Percentiles rank a stretch among this genome's conserved stretches.
Evolutionary conservation across 1,140 invertebrate genomes (phyloP).

Genomic region (Brachionus sp.): DNA sequence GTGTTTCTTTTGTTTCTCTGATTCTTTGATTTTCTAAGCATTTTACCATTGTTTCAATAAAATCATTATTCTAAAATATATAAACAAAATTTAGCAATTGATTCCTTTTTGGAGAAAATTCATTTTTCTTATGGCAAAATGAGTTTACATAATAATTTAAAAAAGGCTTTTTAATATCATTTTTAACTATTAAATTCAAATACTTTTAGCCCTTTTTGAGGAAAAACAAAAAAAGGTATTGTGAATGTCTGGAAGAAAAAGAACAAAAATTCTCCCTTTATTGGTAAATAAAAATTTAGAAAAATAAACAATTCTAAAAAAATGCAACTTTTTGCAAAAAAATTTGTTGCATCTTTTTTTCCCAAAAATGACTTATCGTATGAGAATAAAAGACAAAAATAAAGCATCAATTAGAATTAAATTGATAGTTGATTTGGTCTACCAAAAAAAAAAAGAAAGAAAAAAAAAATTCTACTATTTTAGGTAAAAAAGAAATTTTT

Average conservation of each 20-base stretch:
- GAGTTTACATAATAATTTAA: neutral
- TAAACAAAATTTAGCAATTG: neutral
- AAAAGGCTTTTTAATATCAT: neutral
- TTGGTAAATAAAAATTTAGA: too few relatives aligned
- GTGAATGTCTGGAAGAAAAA: neutral
- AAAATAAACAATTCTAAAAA: too few relatives aligned
- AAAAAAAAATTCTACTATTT: neutral
- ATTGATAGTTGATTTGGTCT: neutral
- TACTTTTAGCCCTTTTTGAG: neutral
- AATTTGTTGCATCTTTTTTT: neutral
- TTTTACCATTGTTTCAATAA: neutral
- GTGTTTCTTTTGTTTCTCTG: too few relatives aligned
- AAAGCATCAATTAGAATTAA: neutral
- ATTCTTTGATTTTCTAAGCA: neutral
- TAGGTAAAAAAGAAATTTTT: neutral
- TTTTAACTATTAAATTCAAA: neutral
- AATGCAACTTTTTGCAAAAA: neutral
- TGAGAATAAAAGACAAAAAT: neutral
- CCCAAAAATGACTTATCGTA: neutral
- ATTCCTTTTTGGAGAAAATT: neutral
- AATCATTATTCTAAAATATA: neutral
- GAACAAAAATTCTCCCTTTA: neutral
- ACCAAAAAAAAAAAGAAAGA: neutral
- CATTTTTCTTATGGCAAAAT: neutral
- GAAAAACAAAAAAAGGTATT: neutral